Conservation (phyloP, 1,140 invertebrate genomes). For the Pseudomyrmex dendroicus region DNA sequence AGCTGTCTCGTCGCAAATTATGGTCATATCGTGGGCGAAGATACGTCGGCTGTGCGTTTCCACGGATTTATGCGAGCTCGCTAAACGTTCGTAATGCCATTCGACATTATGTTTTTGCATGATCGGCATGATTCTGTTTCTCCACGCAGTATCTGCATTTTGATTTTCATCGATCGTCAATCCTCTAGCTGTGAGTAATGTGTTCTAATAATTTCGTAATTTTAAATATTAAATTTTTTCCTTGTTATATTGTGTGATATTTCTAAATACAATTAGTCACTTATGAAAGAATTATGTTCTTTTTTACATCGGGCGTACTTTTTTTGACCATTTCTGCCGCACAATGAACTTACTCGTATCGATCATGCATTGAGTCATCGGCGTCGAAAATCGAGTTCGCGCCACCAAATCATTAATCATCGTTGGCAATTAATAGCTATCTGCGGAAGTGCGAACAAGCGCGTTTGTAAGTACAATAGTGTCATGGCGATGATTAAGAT, state of each 20-base stretch:
- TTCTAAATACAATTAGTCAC: constrained; percentile 3
- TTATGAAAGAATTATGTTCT: neutral
- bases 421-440: constrained; percentile 67
- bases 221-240: neutral
- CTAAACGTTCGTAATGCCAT: constrained; percentile 59
- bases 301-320: neutral
- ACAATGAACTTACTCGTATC: constrained; percentile 28
- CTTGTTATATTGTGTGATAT: neutral
- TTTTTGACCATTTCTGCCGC: constrained; percentile 42
- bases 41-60: constrained; percentile 44
- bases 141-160: constrained; percentile 45
- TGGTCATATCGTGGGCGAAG: constrained; percentile 55
- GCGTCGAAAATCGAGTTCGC: constrained; percentile 66
- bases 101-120: constrained; percentile 52
- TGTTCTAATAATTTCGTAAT: constrained; percentile 54
- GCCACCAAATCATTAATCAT: constrained; percentile 68
- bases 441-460: constrained; percentile 68
- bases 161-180: constrained; percentile 50
- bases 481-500: constrained; percentile 69
- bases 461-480: constrained; percentile 67
- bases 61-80: constrained; percentile 60
- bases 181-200: constrained; percentile 34
- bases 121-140: constrained; percentile 49
- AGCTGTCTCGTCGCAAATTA: constrained; percentile 16
- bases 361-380: constrained; percentile 70